phyloP scores from a whole-genome alignment of 1,140 invertebrate genomes.

The Apocrypta bakeri region DNA sequence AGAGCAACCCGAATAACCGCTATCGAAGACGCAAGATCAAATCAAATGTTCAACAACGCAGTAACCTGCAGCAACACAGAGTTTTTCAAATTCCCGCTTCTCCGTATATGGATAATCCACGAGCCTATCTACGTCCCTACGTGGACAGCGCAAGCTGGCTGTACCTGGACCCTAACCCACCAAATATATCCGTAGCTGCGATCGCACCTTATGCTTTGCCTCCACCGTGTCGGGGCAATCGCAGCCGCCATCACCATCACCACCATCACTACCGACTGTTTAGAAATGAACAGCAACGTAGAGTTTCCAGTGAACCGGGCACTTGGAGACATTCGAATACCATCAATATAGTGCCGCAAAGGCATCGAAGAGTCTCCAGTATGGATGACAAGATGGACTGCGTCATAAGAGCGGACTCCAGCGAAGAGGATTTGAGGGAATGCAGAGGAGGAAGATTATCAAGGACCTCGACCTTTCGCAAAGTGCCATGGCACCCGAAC shows the following conservation, averaged over 20 bases:
- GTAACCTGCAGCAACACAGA: background rate
- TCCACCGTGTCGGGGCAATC: constrained; percentile 49
- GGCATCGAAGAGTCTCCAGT: constrained; percentile 61
- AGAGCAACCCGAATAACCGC: background rate
- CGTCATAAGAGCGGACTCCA: constrained; percentile 22
- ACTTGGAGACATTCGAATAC: constrained; percentile 40
- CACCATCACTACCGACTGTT: constrained; percentile 46
- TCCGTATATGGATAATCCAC: background rate
- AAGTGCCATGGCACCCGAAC: constrained; percentile 75
- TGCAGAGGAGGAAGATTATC: background rate
- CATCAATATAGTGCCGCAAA: constrained; percentile 21
- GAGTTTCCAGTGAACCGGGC: constrained; percentile 63
- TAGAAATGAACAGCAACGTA: constrained; percentile 50
- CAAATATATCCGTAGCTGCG: constrained; percentile 37
- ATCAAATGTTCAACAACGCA: background rate
- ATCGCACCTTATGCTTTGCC: constrained; percentile 54
- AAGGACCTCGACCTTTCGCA: constrained; percentile 68
- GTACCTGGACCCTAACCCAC: constrained; percentile 62
- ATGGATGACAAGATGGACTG: constrained; percentile 47
- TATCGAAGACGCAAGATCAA: constrained; percentile 3
- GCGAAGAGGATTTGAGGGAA: background rate
- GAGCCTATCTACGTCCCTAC: constrained; percentile 48
- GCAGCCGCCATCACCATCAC: constrained; percentile 53
- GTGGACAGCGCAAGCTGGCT: constrained; percentile 66
- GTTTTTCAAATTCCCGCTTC: background rate